These are phyloP conservation scores for Chymomyza caudatula DNA, from an alignment of 2,888 invertebrate species.

Conservation along the genomic window DNA sequence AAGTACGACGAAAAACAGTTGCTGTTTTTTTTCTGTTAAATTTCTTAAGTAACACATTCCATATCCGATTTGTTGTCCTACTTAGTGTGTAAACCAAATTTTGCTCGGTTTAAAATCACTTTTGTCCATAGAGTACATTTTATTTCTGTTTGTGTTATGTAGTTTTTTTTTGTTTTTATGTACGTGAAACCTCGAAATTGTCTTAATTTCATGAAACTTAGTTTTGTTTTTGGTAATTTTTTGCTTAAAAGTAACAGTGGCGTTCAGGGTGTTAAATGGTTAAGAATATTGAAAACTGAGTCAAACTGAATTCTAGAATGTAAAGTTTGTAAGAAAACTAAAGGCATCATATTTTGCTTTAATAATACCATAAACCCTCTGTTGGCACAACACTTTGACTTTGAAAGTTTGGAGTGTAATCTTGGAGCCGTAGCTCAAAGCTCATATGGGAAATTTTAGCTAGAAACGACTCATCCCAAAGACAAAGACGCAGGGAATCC, in stretches of 20 bases:
- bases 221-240: slow-evolving; percentile 34
- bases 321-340: too few relatives aligned
- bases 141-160: slow-evolving; percentile 17
- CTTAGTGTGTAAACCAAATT: slow-evolving; percentile 8
- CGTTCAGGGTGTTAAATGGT: too few relatives aligned
- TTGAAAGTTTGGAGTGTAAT: too few relatives aligned
- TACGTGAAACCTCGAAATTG: slow-evolving; percentile 76
- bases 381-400: neutral
- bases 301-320: too few relatives aligned
- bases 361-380: too few relatives aligned
- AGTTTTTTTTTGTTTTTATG: slow-evolving; percentile 45
- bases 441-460: too few relatives aligned
- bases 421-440: too few relatives aligned
- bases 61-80: neutral
- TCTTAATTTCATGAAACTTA: slow-evolving; percentile 71
- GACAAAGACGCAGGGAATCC: too few relatives aligned
- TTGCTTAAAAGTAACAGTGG: slow-evolving; percentile 7
- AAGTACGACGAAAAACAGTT: slow-evolving; percentile 3
- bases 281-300: too few relatives aligned
- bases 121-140: slow-evolving; percentile 12
- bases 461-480: too few relatives aligned
- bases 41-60: slow-evolving; percentile 18
- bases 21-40: neutral
- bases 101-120: slow-evolving; percentile 27
- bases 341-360: too few relatives aligned